Percentiles rank a stretch among this genome's conserved stretches.
phyloP scores from a whole-genome alignment of 2,888 invertebrate species.

The Ceramica pisi region DNA sequence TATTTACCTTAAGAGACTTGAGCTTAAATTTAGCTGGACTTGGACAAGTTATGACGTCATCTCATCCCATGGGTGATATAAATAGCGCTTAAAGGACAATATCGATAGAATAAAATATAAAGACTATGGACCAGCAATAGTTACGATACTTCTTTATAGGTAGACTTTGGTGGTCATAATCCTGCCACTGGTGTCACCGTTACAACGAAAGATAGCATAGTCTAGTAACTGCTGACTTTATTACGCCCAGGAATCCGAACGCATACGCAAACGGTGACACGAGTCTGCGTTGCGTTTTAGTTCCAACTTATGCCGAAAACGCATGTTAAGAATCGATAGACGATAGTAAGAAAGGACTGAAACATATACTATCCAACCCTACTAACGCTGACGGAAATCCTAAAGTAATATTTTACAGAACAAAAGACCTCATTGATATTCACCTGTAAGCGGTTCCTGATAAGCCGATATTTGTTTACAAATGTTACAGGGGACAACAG shows the following conservation, averaged over 20 bases:
- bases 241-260: too few relatives aligned
- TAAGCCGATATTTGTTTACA: conserved; percentile 49
- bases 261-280: neutral
- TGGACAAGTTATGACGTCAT: neutral
- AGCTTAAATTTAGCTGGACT: neutral
- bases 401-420: conserved; percentile 44
- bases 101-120: neutral
- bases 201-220: too few relatives aligned
- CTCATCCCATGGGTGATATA: neutral
- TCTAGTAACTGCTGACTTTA: neutral
- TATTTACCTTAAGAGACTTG: neutral
- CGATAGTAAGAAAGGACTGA: neutral
- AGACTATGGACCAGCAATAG: neutral
- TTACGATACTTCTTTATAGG: neutral
- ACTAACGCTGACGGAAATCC: conserved; percentile 28
- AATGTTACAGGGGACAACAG: conserved; percentile 34
- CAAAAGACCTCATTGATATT: conserved; percentile 55
- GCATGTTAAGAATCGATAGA: neutral
- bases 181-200: neutral
- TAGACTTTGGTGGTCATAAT: neutral
- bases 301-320: neutral
- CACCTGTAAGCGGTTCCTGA: conserved; percentile 28
- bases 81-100: neutral
- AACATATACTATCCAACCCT: neutral
- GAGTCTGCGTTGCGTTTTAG: neutral